Evolutionary conservation across 2,797 vertebrate species (phyloP), one percentile per base, ranked within the genome.

Genomic region (Mergus octosetaceus): DNA sequence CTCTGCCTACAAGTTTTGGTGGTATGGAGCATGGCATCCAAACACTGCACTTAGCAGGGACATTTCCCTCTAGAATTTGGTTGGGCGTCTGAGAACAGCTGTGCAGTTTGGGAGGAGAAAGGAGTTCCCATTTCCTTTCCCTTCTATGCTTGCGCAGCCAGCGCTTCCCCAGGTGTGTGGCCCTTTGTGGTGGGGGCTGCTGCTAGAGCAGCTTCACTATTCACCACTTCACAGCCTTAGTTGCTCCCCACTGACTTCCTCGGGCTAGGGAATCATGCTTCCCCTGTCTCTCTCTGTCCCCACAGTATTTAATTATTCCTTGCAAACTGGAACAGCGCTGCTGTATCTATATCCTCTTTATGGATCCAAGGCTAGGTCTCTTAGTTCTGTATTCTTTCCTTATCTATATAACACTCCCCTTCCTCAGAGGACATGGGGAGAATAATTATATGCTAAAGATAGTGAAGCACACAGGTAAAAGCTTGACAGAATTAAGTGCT

Each of bases 391-490:
- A 83, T 86, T 1, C 25, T 72, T 94, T 90, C 51, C 78, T 93
- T 85, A 77, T 82, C 86, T 77, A 13, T 87, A 32, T 47, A 93
- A 93, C 38, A 79, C 11, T 51, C 15, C 3, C 19, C n/a, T 90
- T 90, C 74, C 72, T 82, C 65, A 54, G 57, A 89, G 58, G 65
- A 62, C 38, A 85, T 8, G 21, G 39, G 15, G 39, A 91, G 36
- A 91, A 87, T 89, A 94, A 96, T 89, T 87, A 72, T 32, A 74
- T 45, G 65, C 49, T 90, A 56, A 90, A 93, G 94, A 87, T 27
- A 94, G 71, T 20, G 74, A 92, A 88, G 84, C 64, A 81, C 51
- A 43, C 36, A 90, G 90, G 88, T 93, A 94, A 89, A 88, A 95
- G 70, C 32, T 86, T 78, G 82, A 43, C 57, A 92, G 91, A 85